phyloP scores from a whole-genome alignment of 2,888 invertebrate species.

The Ochropleura leucogaster region DNA sequence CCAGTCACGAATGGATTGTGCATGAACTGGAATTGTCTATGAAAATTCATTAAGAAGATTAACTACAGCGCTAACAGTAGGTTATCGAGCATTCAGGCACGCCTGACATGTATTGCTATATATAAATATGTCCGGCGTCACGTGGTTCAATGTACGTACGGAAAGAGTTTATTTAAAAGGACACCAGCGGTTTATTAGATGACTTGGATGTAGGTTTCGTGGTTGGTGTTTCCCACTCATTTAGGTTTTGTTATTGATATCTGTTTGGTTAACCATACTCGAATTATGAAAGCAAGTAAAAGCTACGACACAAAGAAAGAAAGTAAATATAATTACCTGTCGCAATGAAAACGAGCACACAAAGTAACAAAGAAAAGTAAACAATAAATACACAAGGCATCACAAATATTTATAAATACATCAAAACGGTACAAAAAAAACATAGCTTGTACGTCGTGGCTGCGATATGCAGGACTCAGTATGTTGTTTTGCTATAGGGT shows the following conservation, averaged over 20 bases:
- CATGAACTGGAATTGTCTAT: conserved; percentile 71
- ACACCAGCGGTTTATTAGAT: background rate
- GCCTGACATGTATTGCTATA: conserved; percentile 67
- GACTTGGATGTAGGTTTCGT: background rate
- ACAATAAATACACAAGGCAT: no score
- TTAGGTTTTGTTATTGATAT: background rate
- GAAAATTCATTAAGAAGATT: conserved; percentile 83
- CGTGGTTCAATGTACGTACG: background rate
- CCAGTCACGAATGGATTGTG: conserved; percentile 67
- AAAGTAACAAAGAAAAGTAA: no score
- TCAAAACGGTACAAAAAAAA: no score
- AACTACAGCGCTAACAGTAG: conserved; percentile 70
- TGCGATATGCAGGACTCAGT: no score
- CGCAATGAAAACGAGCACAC: no score
- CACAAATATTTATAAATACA: no score
- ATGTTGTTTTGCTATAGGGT: no score
- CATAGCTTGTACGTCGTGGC: no score
- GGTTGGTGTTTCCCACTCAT: background rate
- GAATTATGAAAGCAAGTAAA: background rate
- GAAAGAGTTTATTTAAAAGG: conserved; percentile 1
- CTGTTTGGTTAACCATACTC: background rate
- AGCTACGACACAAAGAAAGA: background rate
- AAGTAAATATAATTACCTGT: no score
- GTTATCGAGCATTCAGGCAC: conserved; percentile 41
- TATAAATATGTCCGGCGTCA: conserved; percentile 59